Conservation (phyloP, 2,888 invertebrate genomes). For the Chaetoderma sp. region DNA sequence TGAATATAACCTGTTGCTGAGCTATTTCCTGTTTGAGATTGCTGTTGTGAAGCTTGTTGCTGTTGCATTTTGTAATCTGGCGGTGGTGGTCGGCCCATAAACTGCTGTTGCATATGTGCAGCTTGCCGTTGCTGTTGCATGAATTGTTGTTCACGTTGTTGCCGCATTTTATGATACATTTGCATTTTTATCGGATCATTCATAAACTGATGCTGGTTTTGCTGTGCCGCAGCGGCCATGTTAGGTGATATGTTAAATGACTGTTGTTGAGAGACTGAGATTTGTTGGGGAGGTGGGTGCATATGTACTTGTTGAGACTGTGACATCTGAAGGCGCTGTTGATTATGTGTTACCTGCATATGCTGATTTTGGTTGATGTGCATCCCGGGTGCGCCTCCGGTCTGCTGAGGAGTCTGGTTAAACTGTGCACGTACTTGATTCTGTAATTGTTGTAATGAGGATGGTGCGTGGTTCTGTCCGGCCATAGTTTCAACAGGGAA, state of each 20-base stretch:
- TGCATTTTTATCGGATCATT: slow-evolving; percentile 42
- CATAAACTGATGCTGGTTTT: slow-evolving; percentile 43
- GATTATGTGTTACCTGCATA: slow-evolving; percentile 69
- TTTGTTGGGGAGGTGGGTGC: slow-evolving; percentile 73
- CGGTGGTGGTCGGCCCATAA: slow-evolving; percentile 80
- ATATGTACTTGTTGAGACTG: slow-evolving; percentile 64
- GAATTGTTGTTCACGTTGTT: slow-evolving; percentile 35
- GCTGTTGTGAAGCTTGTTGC: slow-evolving; percentile 16
- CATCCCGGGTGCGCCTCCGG: slow-evolving; percentile 77
- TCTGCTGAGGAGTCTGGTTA: slow-evolving; percentile 80
- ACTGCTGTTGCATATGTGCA: slow-evolving; percentile 64
- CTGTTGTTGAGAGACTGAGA: slow-evolving; percentile 60
- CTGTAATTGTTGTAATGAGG: slow-evolving; percentile 63
- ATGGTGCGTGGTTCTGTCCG: slow-evolving; percentile 35
- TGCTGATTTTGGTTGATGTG: slow-evolving; percentile 87
- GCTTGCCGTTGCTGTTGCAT: slow-evolving; percentile 37
- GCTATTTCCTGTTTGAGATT: not conserved
- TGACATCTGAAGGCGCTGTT: slow-evolving; percentile 56
- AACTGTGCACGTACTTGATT: slow-evolving; percentile 75
- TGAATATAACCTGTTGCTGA: slow-evolving; percentile 32
- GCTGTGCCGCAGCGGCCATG: slow-evolving; percentile 27
- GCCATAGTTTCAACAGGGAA: slow-evolving; percentile 52
- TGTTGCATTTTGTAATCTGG: slow-evolving; percentile 81
- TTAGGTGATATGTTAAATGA: slow-evolving; percentile 41
- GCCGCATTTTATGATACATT: slow-evolving; percentile 43